Percentiles rank a stretch among this genome's conserved stretches.
These are phyloP conservation scores for Lucilia sericata DNA, from an alignment of 1,140 invertebrate species.

Conservation along the genomic window DNA sequence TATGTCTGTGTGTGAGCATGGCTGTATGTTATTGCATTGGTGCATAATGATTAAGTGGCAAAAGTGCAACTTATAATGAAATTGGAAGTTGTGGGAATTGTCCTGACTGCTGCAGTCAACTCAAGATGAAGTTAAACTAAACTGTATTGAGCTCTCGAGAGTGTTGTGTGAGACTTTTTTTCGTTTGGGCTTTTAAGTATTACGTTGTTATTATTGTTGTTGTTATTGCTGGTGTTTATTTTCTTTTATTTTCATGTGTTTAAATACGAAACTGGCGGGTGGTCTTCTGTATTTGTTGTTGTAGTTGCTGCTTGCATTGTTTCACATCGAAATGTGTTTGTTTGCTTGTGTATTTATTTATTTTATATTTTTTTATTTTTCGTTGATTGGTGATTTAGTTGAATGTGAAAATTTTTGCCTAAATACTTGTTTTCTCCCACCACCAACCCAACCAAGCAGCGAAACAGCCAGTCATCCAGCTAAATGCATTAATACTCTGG, in stretches of 20 bases:
- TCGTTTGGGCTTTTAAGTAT: slow-evolving; percentile 30
- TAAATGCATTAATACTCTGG: background rate
- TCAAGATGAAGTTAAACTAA: slow-evolving; percentile 39
- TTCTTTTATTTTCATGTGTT: slow-evolving; percentile 34
- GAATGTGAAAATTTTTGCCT: slow-evolving; percentile 42
- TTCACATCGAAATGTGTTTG: background rate
- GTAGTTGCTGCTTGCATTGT: no score
- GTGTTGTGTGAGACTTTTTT: slow-evolving; percentile 18
- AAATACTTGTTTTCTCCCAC: slow-evolving; percentile 42
- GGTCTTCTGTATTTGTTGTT: slow-evolving; percentile 18
- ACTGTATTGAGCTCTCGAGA: background rate
- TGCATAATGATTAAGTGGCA: slow-evolving; percentile 48
- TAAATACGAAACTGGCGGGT: slow-evolving; percentile 38
- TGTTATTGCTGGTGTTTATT: background rate
- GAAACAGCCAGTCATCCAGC: slow-evolving; percentile 7
- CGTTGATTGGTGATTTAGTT: slow-evolving; percentile 21
- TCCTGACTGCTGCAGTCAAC: slow-evolving; percentile 36
- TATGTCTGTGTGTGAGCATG: slow-evolving; percentile 25
- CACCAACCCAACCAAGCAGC: background rate
- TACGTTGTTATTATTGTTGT: slow-evolving; percentile 29
- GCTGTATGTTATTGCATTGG: slow-evolving; percentile 35
- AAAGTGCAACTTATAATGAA: slow-evolving; percentile 46
- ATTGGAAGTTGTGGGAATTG: slow-evolving; percentile 45
- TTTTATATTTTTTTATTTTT: background rate
- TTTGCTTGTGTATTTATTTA: background rate